These are phyloP conservation scores for Mystacides longicornis DNA, from an alignment of 2,888 invertebrate species.

Conservation along the genomic window DNA sequence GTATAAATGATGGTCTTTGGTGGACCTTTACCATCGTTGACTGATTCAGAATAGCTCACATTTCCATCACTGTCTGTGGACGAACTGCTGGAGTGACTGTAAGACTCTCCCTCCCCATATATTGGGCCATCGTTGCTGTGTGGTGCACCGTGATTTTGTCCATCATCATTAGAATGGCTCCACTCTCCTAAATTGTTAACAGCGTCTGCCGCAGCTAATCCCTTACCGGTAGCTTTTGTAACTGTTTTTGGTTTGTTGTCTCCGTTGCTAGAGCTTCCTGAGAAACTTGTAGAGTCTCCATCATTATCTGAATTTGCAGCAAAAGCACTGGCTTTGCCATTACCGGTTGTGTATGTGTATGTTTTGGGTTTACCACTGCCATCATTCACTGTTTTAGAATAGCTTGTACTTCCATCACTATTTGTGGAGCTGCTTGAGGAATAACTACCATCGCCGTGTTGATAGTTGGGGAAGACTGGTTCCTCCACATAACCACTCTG, in stretches of 20 bases:
- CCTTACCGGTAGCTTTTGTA: slow-evolving; percentile 10
- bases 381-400: slow-evolving; percentile 15
- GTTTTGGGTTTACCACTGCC: slow-evolving; percentile 20
- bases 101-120: slow-evolving; percentile 1
- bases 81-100: slow-evolving; percentile 10
- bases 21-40: slow-evolving; percentile 10
- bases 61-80: slow-evolving; percentile 5
- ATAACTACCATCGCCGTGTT: background rate
- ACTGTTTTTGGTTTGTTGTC: slow-evolving; percentile 10
- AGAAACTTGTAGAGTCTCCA: slow-evolving; percentile 8
- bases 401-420: slow-evolving; percentile 10
- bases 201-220: slow-evolving; percentile 13
- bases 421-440: slow-evolving; percentile 10
- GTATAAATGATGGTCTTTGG: slow-evolving; percentile 17
- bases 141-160: background rate
- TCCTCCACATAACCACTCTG: background rate
- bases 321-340: slow-evolving; percentile 14
- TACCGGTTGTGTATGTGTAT: slow-evolving; percentile 20
- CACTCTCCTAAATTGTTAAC: slow-evolving; percentile 11
- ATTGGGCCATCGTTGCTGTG: background rate
- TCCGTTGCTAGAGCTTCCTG: slow-evolving; percentile 15
- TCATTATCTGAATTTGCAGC: slow-evolving; percentile 10
- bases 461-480: background rate
- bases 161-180: slow-evolving; percentile 6
- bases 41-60: slow-evolving; percentile 10